A percentile compares a stretch with the other conserved stretches of the same genome.
Evolutionary conservation across 2,797 vertebrate species (phyloP).

Genomic region (Coracias cyanogaster): DNA sequence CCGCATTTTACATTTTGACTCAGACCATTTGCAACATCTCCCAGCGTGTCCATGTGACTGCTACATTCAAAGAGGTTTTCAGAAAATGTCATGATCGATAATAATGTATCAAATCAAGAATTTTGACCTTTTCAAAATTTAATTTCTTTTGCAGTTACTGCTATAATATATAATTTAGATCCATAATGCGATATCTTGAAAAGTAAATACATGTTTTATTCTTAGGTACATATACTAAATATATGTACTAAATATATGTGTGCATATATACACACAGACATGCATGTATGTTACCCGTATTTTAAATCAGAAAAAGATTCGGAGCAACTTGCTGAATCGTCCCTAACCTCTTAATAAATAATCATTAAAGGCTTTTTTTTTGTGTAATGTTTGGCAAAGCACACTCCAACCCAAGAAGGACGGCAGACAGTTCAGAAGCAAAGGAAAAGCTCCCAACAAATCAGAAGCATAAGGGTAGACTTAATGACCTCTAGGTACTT

Average conservation of each 20-base stretch:
- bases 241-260: background rate
- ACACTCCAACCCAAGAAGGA: conserved; percentile 59
- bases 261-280: background rate
- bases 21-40: background rate
- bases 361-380: conserved; percentile 17
- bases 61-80: background rate
- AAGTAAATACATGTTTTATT: background rate
- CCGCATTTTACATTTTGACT: background rate
- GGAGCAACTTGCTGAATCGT: background rate
- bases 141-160: background rate
- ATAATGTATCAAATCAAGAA: background rate
- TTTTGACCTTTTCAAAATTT: background rate
- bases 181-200: background rate
- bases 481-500: background rate
- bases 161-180: background rate
- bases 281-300: background rate
- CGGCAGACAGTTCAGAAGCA: conserved; percentile 55
- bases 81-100: background rate
- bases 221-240: background rate
- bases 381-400: conserved; percentile 34
- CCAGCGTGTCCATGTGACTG: background rate
- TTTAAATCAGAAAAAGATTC: background rate
- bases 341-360: conserved; percentile 16
- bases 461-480: conserved; percentile 63
- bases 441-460: conserved; percentile 28